These are phyloP conservation scores for Ceyx melanurus DNA, from an alignment of 2,113 vertebrate species.

Conservation along the genomic window DNA sequence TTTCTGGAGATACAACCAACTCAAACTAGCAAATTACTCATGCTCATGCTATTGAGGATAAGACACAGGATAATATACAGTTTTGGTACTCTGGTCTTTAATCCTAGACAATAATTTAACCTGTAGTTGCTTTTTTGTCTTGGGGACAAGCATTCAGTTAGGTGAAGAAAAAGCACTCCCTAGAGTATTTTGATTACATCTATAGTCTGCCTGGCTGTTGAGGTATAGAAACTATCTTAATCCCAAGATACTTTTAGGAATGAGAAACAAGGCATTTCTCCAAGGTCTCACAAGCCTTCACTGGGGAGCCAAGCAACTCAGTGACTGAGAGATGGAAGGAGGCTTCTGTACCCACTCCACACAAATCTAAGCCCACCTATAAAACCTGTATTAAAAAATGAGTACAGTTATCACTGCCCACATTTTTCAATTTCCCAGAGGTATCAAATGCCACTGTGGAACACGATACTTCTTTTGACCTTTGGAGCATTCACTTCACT, in stretches of 20 bases:
- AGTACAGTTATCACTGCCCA: background rate
- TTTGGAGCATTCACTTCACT: rapidly evolving
- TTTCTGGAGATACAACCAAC: background rate
- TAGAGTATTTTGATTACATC: background rate
- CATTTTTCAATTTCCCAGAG: background rate
- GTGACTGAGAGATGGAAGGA: background rate
- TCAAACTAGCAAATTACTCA: background rate
- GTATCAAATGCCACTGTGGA: background rate
- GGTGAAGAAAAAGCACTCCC: background rate
- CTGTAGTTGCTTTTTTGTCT: background rate
- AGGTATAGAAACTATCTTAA: background rate
- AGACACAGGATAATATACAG: background rate
- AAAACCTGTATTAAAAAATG: background rate
- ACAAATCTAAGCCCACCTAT: background rate
- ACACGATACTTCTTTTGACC: background rate
- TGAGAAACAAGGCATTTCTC: background rate
- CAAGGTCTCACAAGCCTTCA: background rate
- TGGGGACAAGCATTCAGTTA: background rate
- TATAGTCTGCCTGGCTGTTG: background rate
- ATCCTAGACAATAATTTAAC: background rate
- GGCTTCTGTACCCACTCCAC: background rate
- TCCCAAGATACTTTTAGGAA: background rate
- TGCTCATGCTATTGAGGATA: background rate
- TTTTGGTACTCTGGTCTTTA: background rate
- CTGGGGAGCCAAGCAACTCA: background rate